Conservation (phyloP, 2,888 invertebrate genomes). For the Scaptodrosophila latifasciaeformis region DNA sequence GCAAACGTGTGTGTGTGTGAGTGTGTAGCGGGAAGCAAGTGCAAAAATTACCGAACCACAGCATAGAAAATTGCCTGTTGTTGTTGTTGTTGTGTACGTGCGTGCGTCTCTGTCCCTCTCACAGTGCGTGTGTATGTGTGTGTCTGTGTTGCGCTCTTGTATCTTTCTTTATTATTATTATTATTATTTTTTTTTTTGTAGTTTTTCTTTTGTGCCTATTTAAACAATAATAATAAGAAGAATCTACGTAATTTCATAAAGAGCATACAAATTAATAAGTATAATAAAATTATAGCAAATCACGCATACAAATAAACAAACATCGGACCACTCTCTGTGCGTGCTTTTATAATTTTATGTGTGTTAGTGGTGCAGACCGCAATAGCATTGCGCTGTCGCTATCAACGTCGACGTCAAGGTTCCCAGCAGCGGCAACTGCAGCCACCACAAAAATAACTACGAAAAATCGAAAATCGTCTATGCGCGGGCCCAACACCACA, state of each 20-base stretch:
- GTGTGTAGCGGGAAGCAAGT: conserved; percentile 20
- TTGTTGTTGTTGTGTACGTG: neutral
- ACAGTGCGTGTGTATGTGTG: conserved; percentile 21
- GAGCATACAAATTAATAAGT: conserved; percentile 30
- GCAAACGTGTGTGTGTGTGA: conserved; percentile 11
- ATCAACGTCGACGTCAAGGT: too few species aligned
- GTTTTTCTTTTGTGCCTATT: too few species aligned
- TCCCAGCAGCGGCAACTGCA: neutral
- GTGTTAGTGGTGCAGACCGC: conserved; percentile 21
- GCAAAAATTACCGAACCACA: too few species aligned
- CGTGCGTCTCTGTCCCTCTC: conserved; percentile 34
- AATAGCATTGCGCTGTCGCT: too few species aligned
- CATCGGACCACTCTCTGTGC: conserved; percentile 21
- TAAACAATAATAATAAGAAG: too few species aligned
- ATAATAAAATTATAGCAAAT: conserved; percentile 12
- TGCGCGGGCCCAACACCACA: neutral
- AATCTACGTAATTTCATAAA: too few species aligned
- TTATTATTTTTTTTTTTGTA: conserved; percentile 31
- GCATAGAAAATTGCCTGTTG: too few species aligned
- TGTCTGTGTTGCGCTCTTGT: neutral
- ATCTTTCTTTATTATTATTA: conserved; percentile 23
- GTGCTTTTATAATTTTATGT: neutral
- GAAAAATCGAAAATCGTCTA: conserved; percentile 1
- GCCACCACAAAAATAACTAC: neutral
- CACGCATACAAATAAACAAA: conserved; percentile 24